phyloP scores from a whole-genome alignment of 2,797 vertebrate species.

The Macroramphosus scolopax region DNA sequence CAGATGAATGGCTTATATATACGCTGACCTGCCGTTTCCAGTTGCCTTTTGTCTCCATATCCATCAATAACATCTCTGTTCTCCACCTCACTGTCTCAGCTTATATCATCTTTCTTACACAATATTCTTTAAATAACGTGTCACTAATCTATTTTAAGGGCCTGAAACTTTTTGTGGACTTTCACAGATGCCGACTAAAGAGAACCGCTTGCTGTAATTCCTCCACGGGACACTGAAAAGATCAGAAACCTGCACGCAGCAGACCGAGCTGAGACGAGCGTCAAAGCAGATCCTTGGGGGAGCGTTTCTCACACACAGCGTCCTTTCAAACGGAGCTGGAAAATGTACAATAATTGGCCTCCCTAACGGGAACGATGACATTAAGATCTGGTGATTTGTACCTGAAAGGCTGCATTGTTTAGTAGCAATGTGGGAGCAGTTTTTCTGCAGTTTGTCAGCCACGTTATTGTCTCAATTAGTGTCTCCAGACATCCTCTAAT shows the following conservation, averaged over 20 bases:
- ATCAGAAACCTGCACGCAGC: slow-evolving; percentile 28
- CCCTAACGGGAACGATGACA: neutral
- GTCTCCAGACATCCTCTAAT: no score
- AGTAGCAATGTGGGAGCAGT: neutral
- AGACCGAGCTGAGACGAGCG: slow-evolving; percentile 4
- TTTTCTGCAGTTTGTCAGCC: no score
- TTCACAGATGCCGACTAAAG: slow-evolving; percentile 1
- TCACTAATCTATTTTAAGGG: slow-evolving; percentile 2
- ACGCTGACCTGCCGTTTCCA: slow-evolving; percentile 14
- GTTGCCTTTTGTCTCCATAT: slow-evolving; percentile 28
- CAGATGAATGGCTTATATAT: slow-evolving; percentile 26
- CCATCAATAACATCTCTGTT: slow-evolving; percentile 9
- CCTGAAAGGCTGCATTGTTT: neutral
- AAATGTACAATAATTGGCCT: slow-evolving; percentile 18
- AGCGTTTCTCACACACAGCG: slow-evolving; percentile 5
- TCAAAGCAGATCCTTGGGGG: slow-evolving; percentile 15
- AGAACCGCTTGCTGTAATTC: slow-evolving; percentile 1
- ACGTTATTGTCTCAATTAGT: no score
- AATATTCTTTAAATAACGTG: no score
- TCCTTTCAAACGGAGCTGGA: neutral
- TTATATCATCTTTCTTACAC: slow-evolving; percentile 18
- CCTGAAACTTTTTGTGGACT: slow-evolving; percentile 12
- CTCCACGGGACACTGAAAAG: slow-evolving; percentile 5
- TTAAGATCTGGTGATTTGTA: neutral
- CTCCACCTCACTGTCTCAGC: neutral